Evolutionary conservation across 2,888 invertebrate species (phyloP).

Genomic region (Dexiosoma caninum): DNA sequence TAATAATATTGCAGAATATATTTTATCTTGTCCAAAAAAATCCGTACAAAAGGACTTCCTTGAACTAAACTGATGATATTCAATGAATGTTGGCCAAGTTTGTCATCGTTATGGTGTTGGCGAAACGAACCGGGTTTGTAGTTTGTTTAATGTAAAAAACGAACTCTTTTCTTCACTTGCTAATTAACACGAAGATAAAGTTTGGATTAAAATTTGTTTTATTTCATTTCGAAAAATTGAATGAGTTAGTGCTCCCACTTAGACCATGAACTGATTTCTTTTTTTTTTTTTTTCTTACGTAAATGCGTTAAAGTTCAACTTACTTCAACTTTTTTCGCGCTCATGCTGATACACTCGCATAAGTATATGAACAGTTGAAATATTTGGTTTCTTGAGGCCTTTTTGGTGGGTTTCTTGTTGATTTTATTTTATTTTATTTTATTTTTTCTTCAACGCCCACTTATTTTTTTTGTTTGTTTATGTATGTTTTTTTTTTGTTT

Average conservation of each 20-base stretch:
- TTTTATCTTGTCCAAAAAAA: too few species aligned
- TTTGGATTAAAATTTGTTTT: slow-evolving; percentile 1
- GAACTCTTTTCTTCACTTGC: slow-evolving; percentile 39
- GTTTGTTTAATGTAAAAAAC: neutral
- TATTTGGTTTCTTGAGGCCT: slow-evolving; percentile 13
- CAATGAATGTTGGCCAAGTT: too few species aligned
- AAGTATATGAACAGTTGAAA: slow-evolving; percentile 10
- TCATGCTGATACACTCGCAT: slow-evolving; percentile 32
- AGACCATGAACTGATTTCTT: slow-evolving; percentile 30
- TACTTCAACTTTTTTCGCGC: slow-evolving; percentile 45
- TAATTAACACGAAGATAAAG: slow-evolving; percentile 42
- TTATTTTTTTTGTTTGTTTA: slow-evolving; percentile 41
- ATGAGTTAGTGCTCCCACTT: slow-evolving; percentile 43
- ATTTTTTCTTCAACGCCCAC: slow-evolving; percentile 62
- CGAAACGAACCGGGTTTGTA: neutral
- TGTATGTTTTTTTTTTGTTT: slow-evolving; percentile 9
- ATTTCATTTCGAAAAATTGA: slow-evolving; percentile 3
- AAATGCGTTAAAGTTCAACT: slow-evolving; percentile 36
- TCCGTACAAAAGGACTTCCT: too few species aligned
- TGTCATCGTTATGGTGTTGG: neutral
- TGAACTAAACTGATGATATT: too few species aligned
- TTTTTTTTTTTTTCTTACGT: neutral
- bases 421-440: neutral
- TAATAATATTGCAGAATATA: too few species aligned
- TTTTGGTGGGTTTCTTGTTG: slow-evolving; percentile 26